Base-by-base conservation (phyloP, 2,888 invertebrate species). In the Timema cristinae region DNA sequence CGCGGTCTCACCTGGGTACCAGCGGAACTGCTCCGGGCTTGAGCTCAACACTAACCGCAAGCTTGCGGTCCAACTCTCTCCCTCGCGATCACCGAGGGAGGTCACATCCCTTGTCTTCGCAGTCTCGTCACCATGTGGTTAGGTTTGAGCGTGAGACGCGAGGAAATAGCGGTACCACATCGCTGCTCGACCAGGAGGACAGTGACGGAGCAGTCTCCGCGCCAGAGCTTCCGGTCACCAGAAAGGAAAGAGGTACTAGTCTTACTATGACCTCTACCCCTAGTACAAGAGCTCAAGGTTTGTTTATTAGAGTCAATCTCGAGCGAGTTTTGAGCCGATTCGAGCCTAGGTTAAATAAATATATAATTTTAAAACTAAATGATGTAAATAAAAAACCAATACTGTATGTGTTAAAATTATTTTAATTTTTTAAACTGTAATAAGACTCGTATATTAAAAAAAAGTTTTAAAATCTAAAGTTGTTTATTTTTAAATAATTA, bases 181-280 rank as follows among this genome's bases (percentile, higher is more conserved):
- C 78, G 74, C 82, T 88, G 63, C 81, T 84, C 15, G 89, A 89
- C 75, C 89, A 91, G 82, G 92, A 92, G 79, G 92, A 92, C 81
- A 88, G 89, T 77, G 93, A 93, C 81, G 92, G 91, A 68, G 91
- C 91, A 73, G 86, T 91, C 73, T 93, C 91, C 68, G 93, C 93
- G 32, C 93, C 93, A 16, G 93, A 93, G 83, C 88, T 92, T 83
- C 91, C 92, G 69, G 81, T 86, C 80, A 82, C 88, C 82, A 79
- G 90, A 80, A 82, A 89, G 77, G 88, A 88, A 77, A 83, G 88
- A 84, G 89, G 89, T 87, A 82, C n/a, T n/a, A n/a, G n/a, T n/a
- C n/a, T n/a, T n/a, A n/a, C n/a, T n/a, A n/a, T n/a, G n/a, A n/a
- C n/a, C n/a, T n/a, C n/a, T n/a, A n/a, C n/a, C n/a, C n/a, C n/a